phyloP scores from a whole-genome alignment of 2,113 vertebrate genomes.

The Ammodramus savannarum region DNA sequence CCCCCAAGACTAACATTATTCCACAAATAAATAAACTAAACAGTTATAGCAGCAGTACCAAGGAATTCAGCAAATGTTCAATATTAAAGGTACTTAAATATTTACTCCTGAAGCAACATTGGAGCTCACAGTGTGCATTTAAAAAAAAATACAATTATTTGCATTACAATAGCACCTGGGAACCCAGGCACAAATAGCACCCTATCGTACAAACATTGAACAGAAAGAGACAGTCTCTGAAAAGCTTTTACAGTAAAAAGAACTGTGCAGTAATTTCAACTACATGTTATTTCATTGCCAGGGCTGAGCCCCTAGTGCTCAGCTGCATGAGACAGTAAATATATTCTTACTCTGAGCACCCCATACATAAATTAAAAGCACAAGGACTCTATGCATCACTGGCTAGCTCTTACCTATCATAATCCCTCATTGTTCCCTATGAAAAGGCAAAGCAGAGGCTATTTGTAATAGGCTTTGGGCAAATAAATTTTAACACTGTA shows the following conservation, averaged over 20 bases:
- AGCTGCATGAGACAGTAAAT: background rate
- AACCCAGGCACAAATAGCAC: constrained; percentile 3
- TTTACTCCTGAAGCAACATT: constrained; percentile 30
- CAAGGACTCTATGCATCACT: background rate
- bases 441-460: background rate
- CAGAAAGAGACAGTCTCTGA: background rate
- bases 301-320: background rate
- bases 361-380: background rate
- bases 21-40: background rate
- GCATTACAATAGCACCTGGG: constrained; percentile 11
- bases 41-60: background rate
- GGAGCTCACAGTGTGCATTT: background rate
- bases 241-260: background rate
- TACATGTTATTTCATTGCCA: background rate
- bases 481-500: background rate
- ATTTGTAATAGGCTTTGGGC: background rate
- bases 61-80: background rate
- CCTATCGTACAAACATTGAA: background rate
- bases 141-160: background rate
- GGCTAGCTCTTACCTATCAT: background rate
- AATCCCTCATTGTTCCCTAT: background rate
- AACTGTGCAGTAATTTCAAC: background rate
- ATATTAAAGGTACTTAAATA: constrained; percentile 39
- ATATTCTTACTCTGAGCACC: background rate
- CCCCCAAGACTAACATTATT: background rate